phyloP scores from a whole-genome alignment of 2,888 invertebrate species.

The Yponomeuta plumbellus region DNA sequence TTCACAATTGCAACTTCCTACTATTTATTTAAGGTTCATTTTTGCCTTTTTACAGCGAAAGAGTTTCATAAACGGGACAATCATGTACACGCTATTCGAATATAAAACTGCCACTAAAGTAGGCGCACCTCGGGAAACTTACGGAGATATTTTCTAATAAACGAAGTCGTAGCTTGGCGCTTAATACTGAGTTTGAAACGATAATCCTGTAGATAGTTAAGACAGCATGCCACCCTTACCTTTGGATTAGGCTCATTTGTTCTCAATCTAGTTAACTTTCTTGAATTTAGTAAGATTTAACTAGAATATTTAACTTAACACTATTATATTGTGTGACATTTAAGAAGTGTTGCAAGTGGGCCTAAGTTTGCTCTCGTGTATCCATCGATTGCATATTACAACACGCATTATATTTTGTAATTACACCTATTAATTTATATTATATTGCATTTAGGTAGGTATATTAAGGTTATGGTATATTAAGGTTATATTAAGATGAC shows the following conservation, averaged over 20 bases:
- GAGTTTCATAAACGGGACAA: slow-evolving; percentile 26
- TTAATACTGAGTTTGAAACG: not conserved
- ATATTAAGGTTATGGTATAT: too few species aligned
- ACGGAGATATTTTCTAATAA: slow-evolving; percentile 58
- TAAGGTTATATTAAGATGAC: too few species aligned
- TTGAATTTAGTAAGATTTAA: too few species aligned
- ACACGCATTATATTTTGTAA: too few species aligned
- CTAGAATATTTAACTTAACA: too few species aligned
- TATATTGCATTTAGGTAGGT: too few species aligned
- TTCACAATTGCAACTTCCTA: slow-evolving; percentile 37
- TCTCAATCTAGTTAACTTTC: not conserved
- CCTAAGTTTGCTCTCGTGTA: too few species aligned
- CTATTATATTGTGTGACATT: too few species aligned
- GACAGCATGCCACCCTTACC: not conserved
- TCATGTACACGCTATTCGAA: slow-evolving; percentile 52
- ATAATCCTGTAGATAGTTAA: slow-evolving; percentile 1
- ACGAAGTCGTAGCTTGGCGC: slow-evolving; percentile 39
- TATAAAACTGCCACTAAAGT: slow-evolving; percentile 53
- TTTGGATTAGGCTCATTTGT: not conserved
- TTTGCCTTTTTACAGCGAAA: slow-evolving; percentile 24
- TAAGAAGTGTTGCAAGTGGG: too few species aligned
- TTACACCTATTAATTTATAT: too few species aligned
- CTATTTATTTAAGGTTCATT: slow-evolving; percentile 37
- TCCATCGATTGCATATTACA: too few species aligned
- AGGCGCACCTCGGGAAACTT: slow-evolving; percentile 39